Percentiles rank a stretch among this genome's conserved stretches.
phyloP scores from a whole-genome alignment of 2,797 vertebrate genomes.

The Neosalanx taihuensis region DNA sequence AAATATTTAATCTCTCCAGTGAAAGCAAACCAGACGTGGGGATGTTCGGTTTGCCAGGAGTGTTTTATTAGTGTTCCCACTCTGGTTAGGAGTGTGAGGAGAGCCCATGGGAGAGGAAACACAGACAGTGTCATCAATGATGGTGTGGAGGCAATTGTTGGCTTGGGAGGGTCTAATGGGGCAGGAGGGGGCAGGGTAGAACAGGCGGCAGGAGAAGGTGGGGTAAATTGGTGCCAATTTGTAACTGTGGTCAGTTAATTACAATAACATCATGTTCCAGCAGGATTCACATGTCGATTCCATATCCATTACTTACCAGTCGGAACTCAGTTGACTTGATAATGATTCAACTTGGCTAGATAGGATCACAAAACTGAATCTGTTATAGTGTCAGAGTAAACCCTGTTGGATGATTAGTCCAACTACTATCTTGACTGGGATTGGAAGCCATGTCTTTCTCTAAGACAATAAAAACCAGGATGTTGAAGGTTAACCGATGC shows the following conservation, averaged over 20 bases:
- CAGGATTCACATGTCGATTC: too few relatives aligned
- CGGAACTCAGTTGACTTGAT: too few relatives aligned
- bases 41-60: conserved; percentile 17
- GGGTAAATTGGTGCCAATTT: too few relatives aligned
- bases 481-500: conserved; percentile 31
- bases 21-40: conserved; percentile 19
- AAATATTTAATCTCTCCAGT: conserved; percentile 27
- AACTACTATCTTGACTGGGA: neutral
- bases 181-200: neutral
- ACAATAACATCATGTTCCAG: too few relatives aligned
- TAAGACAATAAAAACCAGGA: conserved; percentile 4
- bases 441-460: neutral
- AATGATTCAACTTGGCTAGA: too few relatives aligned
- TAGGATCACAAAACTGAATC: too few relatives aligned
- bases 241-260: too few relatives aligned
- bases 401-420: neutral
- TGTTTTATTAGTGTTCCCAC: conserved; percentile 39
- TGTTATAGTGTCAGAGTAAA: too few relatives aligned
- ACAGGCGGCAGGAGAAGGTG: neutral
- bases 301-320: too few relatives aligned
- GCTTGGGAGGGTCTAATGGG: conserved; percentile 30
- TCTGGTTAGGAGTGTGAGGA: conserved; percentile 23
- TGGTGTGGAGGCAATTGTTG: conserved; percentile 29
- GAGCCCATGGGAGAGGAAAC: conserved; percentile 15
- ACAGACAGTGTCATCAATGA: conserved; percentile 41